Conservation (phyloP, 2,113 vertebrate genomes). For the Ibidorhyncha struthersii region DNA sequence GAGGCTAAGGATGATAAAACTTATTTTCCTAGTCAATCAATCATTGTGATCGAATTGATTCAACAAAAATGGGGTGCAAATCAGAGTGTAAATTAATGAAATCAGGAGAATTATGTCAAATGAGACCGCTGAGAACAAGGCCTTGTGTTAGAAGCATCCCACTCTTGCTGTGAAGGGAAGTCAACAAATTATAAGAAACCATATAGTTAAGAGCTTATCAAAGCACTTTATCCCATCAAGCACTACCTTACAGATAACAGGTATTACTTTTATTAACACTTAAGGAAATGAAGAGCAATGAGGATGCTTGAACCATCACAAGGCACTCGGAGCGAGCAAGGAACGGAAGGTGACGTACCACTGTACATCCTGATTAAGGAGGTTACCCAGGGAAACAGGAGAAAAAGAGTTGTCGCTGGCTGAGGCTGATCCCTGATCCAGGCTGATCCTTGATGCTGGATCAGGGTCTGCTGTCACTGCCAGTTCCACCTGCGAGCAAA, state of each 20-base stretch:
- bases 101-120: neutral
- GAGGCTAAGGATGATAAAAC: slow-evolving; percentile 37
- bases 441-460: no score
- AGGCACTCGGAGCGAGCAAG: neutral
- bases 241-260: slow-evolving; percentile 6
- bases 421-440: neutral
- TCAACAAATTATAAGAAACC: slow-evolving; percentile 30
- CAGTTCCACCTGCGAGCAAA: neutral
- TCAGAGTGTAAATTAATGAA: slow-evolving; percentile 8
- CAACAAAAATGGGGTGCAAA: neutral
- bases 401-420: neutral
- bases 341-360: neutral
- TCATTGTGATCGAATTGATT: neutral
- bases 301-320: slow-evolving; percentile 34
- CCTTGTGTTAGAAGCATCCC: neutral
- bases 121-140: neutral
- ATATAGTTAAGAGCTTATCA: slow-evolving; percentile 34
- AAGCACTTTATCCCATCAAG: slow-evolving; percentile 51
- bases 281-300: slow-evolving; percentile 41
- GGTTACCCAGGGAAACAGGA: slow-evolving; percentile 6
- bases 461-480: neutral
- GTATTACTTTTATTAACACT: slow-evolving; percentile 48
- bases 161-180: neutral
- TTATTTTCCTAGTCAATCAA: slow-evolving; percentile 40
- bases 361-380: slow-evolving; percentile 9